Evolutionary conservation across 2,113 vertebrate species (phyloP).

Genomic region (Percina caprodes): DNA sequence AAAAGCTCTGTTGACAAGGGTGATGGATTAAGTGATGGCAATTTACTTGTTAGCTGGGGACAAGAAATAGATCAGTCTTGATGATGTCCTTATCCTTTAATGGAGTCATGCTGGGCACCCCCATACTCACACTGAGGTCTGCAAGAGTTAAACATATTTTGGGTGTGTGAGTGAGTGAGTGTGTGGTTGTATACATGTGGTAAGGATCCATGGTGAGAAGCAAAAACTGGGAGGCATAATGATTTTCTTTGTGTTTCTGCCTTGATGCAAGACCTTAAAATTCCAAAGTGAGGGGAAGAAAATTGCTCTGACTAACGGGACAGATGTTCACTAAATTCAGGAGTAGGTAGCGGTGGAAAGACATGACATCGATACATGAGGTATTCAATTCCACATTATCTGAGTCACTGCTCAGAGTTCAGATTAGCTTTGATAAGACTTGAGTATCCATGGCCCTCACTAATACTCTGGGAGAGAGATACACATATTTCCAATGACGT

Average conservation of each 20-base stretch:
- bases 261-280: constrained; percentile 39
- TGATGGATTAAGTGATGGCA: constrained; percentile 54
- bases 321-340: constrained; percentile 65
- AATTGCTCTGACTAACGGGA: constrained; percentile 46
- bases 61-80: constrained; percentile 58
- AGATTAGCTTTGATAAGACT: constrained; percentile 56
- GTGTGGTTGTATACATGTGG: constrained; percentile 42
- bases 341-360: constrained; percentile 57
- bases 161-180: constrained; percentile 37
- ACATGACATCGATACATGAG: constrained; percentile 63
- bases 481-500: constrained; percentile 10
- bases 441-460: constrained; percentile 37
- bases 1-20: constrained; percentile 37
- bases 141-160: constrained; percentile 42
- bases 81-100: constrained; percentile 55
- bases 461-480: background rate
- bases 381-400: constrained; percentile 67
- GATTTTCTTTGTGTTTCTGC: constrained; percentile 64
- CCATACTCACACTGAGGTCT: constrained; percentile 5
- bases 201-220: constrained; percentile 47
- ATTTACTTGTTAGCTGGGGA: constrained; percentile 66
- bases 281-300: constrained; percentile 36
- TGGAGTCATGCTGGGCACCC: constrained; percentile 26
- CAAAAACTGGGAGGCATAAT: constrained; percentile 55
- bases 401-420: constrained; percentile 55